Evolutionary conservation across 2,113 vertebrate species (phyloP).

Genomic region (Ailurus styani): DNA sequence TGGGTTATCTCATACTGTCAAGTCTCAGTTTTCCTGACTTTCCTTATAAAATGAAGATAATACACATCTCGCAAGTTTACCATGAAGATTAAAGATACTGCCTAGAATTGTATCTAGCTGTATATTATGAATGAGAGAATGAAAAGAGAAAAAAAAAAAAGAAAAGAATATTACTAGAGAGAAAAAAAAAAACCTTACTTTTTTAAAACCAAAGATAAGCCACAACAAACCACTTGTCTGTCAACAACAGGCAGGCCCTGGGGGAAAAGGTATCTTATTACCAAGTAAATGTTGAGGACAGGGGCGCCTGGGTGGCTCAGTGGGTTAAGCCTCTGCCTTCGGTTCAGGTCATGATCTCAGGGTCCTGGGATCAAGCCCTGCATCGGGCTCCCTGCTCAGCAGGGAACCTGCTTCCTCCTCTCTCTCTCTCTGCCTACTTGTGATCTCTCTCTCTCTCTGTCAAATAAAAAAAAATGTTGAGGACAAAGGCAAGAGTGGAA

Average conservation of each 20-base stretch:
- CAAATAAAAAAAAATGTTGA: too few species aligned
- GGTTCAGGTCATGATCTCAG: too few species aligned
- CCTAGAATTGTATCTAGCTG: not conserved
- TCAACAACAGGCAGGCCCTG: not conserved
- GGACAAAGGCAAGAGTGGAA: not conserved
- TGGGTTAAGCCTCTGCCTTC: too few species aligned
- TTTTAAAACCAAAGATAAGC: not conserved
- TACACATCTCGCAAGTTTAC: not conserved
- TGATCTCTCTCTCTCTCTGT: too few species aligned
- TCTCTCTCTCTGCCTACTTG: too few species aligned
- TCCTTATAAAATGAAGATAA: slow-evolving; percentile 17
- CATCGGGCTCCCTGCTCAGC: too few species aligned
- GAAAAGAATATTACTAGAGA: not conserved
- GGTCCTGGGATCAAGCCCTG: too few species aligned
- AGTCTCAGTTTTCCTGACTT: not conserved
- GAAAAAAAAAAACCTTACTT: not conserved
- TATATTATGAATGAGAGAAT: not conserved
- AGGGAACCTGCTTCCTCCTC: too few species aligned
- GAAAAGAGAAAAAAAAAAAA: not conserved
- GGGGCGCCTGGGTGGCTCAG: too few species aligned
- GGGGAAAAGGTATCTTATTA: not conserved
- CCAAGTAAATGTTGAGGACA: not conserved
- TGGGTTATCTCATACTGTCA: not conserved
- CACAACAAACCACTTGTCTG: not conserved
- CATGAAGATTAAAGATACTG: not conserved